phyloP scores from a whole-genome alignment of 2,888 invertebrate genomes.

The Anagyrus pseudococci region DNA sequence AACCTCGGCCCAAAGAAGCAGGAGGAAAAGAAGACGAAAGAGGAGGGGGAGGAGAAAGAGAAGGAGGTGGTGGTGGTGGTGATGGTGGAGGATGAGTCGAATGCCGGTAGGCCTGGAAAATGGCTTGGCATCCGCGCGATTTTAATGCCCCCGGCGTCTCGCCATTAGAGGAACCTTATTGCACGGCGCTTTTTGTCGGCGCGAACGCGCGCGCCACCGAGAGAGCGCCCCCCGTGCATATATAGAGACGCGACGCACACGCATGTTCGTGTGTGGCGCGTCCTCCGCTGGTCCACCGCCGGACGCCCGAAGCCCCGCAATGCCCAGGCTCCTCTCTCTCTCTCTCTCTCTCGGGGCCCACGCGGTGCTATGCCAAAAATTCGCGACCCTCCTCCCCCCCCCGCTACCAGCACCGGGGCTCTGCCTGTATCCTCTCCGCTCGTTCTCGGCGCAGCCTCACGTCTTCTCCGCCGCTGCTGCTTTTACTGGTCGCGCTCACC shows the following conservation, averaged over 20 bases:
- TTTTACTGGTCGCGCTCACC: background rate
- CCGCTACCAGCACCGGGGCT: too few species aligned
- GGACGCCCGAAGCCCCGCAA: background rate
- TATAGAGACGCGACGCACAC: background rate
- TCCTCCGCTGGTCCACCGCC: too few species aligned
- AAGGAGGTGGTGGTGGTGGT: background rate
- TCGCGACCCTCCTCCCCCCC: background rate
- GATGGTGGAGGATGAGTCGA: background rate
- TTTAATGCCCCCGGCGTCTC: constrained; percentile 30
- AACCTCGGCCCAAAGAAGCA: too few species aligned
- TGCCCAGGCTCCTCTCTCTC: background rate
- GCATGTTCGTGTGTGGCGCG: background rate
- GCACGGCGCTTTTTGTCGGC: constrained; percentile 10
- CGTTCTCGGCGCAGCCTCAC: background rate
- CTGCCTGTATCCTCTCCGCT: too few species aligned
- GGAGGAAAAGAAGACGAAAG: too few species aligned
- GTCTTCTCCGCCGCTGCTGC: too few species aligned
- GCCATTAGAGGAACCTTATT: constrained; percentile 2
- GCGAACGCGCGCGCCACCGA: too few species aligned
- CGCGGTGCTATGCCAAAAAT: constrained; percentile 16
- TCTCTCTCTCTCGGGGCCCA: background rate
- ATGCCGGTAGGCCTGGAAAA: constrained; percentile 14
- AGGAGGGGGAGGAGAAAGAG: background rate
- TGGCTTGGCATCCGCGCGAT: constrained; percentile 20
- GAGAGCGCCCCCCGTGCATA: too few species aligned